Evolutionary conservation across 2,888 invertebrate genomes (phyloP), one percentile per base, ranked within the genome.

Genomic region (Lamellibrachia satsuma): DNA sequence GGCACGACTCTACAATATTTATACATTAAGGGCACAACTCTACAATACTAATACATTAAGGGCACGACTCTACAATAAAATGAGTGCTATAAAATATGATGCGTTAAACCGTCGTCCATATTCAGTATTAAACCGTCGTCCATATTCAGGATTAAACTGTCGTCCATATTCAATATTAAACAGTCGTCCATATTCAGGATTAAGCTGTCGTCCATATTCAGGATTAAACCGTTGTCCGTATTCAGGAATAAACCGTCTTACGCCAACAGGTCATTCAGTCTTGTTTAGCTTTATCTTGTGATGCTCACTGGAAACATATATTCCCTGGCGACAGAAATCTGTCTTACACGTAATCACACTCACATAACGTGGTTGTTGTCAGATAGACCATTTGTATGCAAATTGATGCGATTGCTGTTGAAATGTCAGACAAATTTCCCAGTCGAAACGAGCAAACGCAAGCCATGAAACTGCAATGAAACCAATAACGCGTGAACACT

Each of bases 311-410:
- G 75, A 75, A 22, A 75, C 75, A n/a, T 75, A n/a, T 75, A 15
- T 22, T 6, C 15, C n/a, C 75, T 11, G 4, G 15, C 6, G 75
- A 22, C 75, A 75, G 75, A 75, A n/a, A 75, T 22, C 75, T 7
- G 75, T n/a, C 75, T 75, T 75, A 75, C n/a, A 75, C 75, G 6
- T 15, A 75, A 75, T n/a, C 75, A 75, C 75, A 75, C 22, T 75
- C 75, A 75, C 22, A 75, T 75, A 22, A 75, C 75, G 75, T 22
- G 15, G 75, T 75, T 75, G 75, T 75, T 75, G 75, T 75, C 75
- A 75, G 75, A 75, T n/a, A 75, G n/a, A 75, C 75, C 75, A 75
- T 75, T 75, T 75, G 75, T 75, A 75, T 75, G 75, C 75, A 75
- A 75, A 75, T 75, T 75, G 75, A 75, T n/a, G n/a, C 75, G 75